Base-by-base conservation (phyloP, 2,113 vertebrate genomes). In the Garra rufa region DNA sequence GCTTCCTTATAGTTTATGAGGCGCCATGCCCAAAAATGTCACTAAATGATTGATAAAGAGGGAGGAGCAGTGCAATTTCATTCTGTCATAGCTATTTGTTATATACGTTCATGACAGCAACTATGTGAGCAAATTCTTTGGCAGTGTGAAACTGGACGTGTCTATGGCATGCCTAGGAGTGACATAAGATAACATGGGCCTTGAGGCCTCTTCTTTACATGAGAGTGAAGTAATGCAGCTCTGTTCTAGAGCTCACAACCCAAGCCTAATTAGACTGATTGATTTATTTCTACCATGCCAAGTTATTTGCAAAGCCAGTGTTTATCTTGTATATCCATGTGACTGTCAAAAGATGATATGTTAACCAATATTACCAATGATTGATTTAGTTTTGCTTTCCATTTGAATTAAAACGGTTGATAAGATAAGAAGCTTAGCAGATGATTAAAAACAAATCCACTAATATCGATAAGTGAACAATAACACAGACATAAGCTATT, bases 191-290 rank as follows among this genome's bases (percentile, higher is more conserved):
- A 41, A 43, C 34, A 70, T 43, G 67, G 3, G 8, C 34, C 19
- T 43, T 67, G 14, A 73, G n/a, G 41, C 11, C 41, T 19, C 8
- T 74, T 28, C 71, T 50, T 75, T 50, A 75, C 46, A 48, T 10
- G 71, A 75, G 44, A 30, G 24, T 30, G 73, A 19, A 50, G 73
- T 50, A 75, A 50, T 48, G 26, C 26, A 75, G 65, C 65, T 21
- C 30, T 69, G 34, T 69, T 69, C 65, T 30, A 65, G 34, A 44
- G 21, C 38, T 24, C 41, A 71, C 21, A 71, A 44, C 10, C 24
- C 7, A 41, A 73, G 41, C n/a, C 11, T 46, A 73, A 73, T 73
- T 73, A 73, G n/a, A 15, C 70, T 73, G 41, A 71, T 8, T 71
- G 41, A 73, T 73, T 44, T 13, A 7, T 71, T 71, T 44, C 2